These are phyloP conservation scores for Hemaris fuciformis DNA, from an alignment of 2,888 invertebrate genomes.

Conservation along the genomic window DNA sequence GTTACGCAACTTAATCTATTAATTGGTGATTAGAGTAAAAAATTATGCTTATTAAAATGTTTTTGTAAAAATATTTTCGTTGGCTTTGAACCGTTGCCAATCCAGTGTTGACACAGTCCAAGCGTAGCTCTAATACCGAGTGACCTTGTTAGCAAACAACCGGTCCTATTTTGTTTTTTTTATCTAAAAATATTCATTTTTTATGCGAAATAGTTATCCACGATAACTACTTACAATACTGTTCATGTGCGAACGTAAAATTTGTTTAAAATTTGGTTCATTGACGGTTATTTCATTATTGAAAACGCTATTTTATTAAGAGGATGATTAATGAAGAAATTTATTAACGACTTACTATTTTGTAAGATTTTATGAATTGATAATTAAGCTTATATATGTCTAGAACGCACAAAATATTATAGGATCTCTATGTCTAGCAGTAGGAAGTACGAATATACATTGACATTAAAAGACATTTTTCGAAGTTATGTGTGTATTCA, in stretches of 20 bases:
- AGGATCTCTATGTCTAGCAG: no score
- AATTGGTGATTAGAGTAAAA: not conserved
- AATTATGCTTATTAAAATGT: not conserved
- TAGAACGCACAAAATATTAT: no score
- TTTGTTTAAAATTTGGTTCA: not conserved
- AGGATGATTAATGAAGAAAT: no score
- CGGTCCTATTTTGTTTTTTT: constrained; percentile 23
- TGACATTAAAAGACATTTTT: no score
- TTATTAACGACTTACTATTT: no score
- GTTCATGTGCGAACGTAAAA: not conserved
- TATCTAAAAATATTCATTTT: constrained; percentile 13
- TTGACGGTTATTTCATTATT: not conserved
- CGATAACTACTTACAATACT: not conserved
- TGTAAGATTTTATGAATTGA: no score
- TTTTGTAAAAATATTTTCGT: not conserved
- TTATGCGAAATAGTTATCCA: not conserved
- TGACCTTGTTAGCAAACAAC: constrained; percentile 20
- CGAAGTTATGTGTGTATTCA: no score
- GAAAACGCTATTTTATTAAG: not conserved
- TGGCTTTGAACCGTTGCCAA: not conserved
- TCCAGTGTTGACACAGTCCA: constrained; percentile 2
- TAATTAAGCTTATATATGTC: no score
- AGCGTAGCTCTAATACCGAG: not conserved
- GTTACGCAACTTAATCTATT: no score
- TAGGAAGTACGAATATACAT: no score